Evolutionary conservation across 1,140 invertebrate genomes (phyloP).

Genomic region (Zaprionus gabonicus): DNA sequence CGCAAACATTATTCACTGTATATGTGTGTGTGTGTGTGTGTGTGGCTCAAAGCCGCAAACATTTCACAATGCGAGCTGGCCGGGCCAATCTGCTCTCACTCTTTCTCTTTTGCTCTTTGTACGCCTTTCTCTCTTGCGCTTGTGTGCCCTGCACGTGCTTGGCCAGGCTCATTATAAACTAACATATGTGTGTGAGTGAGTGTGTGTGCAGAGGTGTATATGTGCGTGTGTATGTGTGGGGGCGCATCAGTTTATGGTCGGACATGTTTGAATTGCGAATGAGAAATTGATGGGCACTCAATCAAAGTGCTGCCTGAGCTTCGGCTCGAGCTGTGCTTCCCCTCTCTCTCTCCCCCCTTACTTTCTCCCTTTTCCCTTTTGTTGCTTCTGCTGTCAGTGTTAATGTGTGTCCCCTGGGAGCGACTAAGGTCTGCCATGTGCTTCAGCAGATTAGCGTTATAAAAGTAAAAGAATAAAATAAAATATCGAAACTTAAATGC

Average conservation of each 20-base stretch:
- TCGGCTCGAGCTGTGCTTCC: background rate
- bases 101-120: background rate
- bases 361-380: background rate
- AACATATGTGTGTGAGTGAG: constrained; percentile 15
- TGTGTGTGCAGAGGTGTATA: constrained; percentile 13
- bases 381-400: constrained; percentile 38
- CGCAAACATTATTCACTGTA: constrained; percentile 79
- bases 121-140: constrained; percentile 37
- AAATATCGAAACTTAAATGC: constrained; percentile 31
- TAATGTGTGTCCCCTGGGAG: constrained; percentile 60
- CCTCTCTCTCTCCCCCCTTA: no score
- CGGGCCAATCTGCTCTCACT: background rate
- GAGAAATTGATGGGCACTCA: constrained; percentile 82
- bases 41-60: constrained; percentile 59
- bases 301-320: constrained; percentile 70
- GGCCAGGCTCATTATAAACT: constrained; percentile 69
- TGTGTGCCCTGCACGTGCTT: constrained; percentile 37
- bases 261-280: constrained; percentile 81
- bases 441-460: constrained; percentile 55
- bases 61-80: constrained; percentile 20
- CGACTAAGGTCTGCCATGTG: constrained; percentile 24
- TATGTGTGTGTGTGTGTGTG: no score
- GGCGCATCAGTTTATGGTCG: constrained; percentile 70
- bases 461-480: constrained; percentile 4
- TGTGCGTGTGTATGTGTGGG: constrained; percentile 14